Evolutionary conservation across 1,140 invertebrate genomes (phyloP), one percentile per base, ranked within the genome.

Genomic region (Triops longicaudatus): DNA sequence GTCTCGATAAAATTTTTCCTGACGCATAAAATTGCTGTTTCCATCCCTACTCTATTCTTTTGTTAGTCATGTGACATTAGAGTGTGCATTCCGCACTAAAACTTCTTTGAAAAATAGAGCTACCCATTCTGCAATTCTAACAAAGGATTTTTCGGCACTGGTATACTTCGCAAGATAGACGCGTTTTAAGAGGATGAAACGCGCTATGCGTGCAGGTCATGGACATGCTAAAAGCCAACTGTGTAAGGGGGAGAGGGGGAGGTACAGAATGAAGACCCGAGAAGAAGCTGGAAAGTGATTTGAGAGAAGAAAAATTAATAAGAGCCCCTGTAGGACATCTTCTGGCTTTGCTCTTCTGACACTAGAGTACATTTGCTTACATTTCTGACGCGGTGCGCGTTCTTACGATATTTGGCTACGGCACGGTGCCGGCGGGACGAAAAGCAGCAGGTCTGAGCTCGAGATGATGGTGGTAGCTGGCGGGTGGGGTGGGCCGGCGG

Each of bases 341-440:
- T 22, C 50, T 22, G 17, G 22, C 22, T 63, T 63, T 63, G 17
- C 50, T n/a, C 17, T 17, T 63, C 50, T 63, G 50, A 63, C 50
- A 63, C 50, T 63, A 63, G 50, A 63, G 50, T 63, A 63, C 50
- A 63, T 63, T 63, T 63, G 50, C 50, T 63, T 63, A 14, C 50
- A 63, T 63, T 63, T 63, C 50, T 22, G 17, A 22, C 4, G 50
- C 50, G 10, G 50, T 63, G 22, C 14, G 50, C 50, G 17, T 14
- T 63, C 44, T 63, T 63, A 63, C 22, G 50, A 63, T 63, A 63
- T 63, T 63, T 63, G 50, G 50, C 50, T 63, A 22, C 22, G 22
- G 14, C 22, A 17, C 43, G 10, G n/a, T 63, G 50, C 50, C 50
- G 0, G 50, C 50, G 50, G 50, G 50, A 17, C 50, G 50, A 22